phyloP scores from a whole-genome alignment of 1,140 invertebrate species.

The Macrobrachium rosenbergii region DNA sequence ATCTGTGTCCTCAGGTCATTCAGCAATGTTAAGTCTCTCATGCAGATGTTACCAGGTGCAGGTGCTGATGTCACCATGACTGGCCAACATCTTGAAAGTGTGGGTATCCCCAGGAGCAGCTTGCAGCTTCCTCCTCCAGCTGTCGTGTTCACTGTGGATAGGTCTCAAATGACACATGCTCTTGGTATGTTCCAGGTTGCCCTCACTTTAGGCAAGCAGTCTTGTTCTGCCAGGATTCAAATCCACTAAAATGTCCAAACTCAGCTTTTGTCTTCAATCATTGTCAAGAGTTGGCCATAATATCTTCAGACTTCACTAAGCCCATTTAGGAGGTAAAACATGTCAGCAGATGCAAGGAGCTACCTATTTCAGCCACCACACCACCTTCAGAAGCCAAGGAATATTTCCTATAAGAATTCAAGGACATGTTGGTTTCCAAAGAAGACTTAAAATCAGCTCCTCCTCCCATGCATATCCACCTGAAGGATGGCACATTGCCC shows the following conservation, averaged over 20 bases:
- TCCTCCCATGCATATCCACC: not conserved
- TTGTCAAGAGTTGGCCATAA: slow-evolving; percentile 2
- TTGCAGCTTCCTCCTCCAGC: not conserved
- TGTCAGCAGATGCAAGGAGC: slow-evolving; percentile 1
- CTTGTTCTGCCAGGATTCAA: not conserved
- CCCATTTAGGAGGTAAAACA: not conserved
- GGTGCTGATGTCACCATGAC: not conserved
- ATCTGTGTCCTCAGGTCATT: not conserved
- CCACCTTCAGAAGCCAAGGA: not conserved
- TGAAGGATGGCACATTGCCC: not conserved
- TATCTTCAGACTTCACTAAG: not conserved
- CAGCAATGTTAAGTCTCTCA: not conserved
- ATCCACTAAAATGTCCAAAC: not conserved
- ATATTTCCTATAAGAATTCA: not conserved
- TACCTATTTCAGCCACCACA: not conserved
- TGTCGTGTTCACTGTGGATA: not conserved
- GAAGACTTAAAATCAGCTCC: not conserved
- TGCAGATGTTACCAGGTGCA: not conserved
- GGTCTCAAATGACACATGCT: not conserved
- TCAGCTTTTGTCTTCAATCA: not conserved
- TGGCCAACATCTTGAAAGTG: not conserved
- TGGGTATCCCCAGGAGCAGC: not conserved
- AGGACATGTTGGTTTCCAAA: not conserved
- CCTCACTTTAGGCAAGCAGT: not conserved
- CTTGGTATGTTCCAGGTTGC: not conserved